phyloP scores from a whole-genome alignment of 1,140 invertebrate species.

The Panagrolaimus sp. region DNA sequence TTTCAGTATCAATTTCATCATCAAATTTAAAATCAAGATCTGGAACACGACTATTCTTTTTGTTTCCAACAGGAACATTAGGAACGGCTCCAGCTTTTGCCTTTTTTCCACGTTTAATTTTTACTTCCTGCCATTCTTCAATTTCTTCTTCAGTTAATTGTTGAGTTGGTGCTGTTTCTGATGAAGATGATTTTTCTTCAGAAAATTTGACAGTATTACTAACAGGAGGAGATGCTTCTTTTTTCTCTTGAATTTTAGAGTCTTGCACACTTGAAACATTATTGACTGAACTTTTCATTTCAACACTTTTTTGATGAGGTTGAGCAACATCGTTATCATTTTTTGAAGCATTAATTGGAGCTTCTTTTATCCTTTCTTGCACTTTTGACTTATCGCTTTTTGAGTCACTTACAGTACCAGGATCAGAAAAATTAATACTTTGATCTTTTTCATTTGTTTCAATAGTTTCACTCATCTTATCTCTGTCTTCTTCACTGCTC shows the following conservation, averaged over 20 bases:
- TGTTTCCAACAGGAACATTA: neutral
- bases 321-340: neutral
- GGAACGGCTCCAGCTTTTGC: neutral
- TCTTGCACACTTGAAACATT: neutral
- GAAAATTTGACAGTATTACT: neutral
- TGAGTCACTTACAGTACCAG: neutral
- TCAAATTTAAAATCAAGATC: slow-evolving; percentile 94
- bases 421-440: neutral
- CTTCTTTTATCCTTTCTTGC: neutral
- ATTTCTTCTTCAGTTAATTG: slow-evolving; percentile 5
- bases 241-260: slow-evolving; percentile 15
- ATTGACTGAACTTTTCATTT: neutral
- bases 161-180: neutral
- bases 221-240: slow-evolving; percentile 7
- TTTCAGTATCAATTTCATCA: slow-evolving; percentile 66
- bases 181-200: neutral
- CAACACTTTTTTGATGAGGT: neutral
- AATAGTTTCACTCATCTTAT: neutral
- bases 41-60: slow-evolving; percentile 25
- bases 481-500: neutral
- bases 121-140: slow-evolving; percentile 42
- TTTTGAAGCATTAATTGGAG: neutral
- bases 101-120: slow-evolving; percentile 45
- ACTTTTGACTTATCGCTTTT: too few species aligned
- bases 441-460: neutral